Evolutionary conservation across 2,797 vertebrate genomes (phyloP).

Genomic region (Poecile montanus): DNA sequence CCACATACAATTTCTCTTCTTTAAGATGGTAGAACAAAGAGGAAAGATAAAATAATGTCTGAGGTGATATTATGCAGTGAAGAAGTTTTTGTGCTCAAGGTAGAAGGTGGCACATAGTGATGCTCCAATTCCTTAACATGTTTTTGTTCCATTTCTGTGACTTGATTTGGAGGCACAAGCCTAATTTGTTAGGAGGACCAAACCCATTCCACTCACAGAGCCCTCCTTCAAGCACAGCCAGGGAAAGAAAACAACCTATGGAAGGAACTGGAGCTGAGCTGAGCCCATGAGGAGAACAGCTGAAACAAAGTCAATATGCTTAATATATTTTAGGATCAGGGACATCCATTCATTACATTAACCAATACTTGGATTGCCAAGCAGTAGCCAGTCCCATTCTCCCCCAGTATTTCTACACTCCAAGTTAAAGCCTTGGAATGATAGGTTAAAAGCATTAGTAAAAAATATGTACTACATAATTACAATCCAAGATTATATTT

Average conservation of each 20-base stretch:
- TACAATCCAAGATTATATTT: background rate
- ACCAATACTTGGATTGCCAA: background rate
- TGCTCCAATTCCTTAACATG: background rate
- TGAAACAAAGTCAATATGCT: background rate
- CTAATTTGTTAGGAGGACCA: background rate
- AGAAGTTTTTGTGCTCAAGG: background rate
- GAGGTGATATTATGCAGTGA: background rate
- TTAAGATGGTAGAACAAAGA: background rate
- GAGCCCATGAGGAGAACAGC: background rate
- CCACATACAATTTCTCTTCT: background rate
- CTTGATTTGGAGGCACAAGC: background rate
- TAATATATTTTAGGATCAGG: background rate
- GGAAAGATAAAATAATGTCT: background rate
- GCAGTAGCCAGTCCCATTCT: background rate
- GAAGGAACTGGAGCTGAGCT: background rate
- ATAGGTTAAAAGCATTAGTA: background rate
- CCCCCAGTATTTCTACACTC: background rate
- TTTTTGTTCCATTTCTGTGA: background rate
- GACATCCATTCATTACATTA: background rate
- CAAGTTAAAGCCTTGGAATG: background rate
- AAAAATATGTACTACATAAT: background rate
- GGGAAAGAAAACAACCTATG: background rate
- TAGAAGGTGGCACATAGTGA: background rate
- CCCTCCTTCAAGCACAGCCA: background rate
- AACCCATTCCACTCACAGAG: background rate